phyloP scores from a whole-genome alignment of 2,797 vertebrate genomes.

The Spea hammondii region DNA sequence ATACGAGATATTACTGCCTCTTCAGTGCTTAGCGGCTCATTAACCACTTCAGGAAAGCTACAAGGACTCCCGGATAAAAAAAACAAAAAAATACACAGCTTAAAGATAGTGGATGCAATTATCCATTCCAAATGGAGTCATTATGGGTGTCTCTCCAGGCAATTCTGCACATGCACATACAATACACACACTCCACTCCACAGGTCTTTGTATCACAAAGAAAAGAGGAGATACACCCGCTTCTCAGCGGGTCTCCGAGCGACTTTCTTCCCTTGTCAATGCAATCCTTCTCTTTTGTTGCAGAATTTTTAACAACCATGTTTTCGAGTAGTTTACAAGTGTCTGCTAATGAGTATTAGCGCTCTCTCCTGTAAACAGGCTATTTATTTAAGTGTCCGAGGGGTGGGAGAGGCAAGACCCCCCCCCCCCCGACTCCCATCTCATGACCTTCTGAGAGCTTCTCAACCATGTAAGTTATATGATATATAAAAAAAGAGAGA shows the following conservation, averaged over 20 bases:
- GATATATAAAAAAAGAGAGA: slow-evolving; percentile 29
- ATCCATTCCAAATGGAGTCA: slow-evolving; percentile 52
- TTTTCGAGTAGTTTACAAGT: slow-evolving; percentile 57
- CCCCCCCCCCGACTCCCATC: neutral
- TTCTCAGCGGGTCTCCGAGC: slow-evolving; percentile 10
- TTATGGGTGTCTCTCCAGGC: slow-evolving; percentile 44
- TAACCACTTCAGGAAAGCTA: slow-evolving; percentile 52
- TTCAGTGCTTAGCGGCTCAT: slow-evolving; percentile 44
- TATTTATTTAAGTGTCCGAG: slow-evolving; percentile 12
- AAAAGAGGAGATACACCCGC: slow-evolving; percentile 41
- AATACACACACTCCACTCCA: neutral
- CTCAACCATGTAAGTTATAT: slow-evolving; percentile 1
- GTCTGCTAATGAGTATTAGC: slow-evolving; percentile 52
- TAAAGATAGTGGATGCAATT: slow-evolving; percentile 8
- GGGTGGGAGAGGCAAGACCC: slow-evolving; percentile 1
- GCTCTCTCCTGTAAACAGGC: slow-evolving; percentile 55
- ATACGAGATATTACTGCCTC: slow-evolving; percentile 50
- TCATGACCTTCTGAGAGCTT: slow-evolving; percentile 46
- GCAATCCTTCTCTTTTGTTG: slow-evolving; percentile 46
- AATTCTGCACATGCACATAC: slow-evolving; percentile 36
- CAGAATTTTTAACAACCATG: slow-evolving; percentile 48
- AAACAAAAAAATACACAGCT: slow-evolving; percentile 53
- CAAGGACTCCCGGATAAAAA: slow-evolving; percentile 42
- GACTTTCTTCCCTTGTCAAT: slow-evolving; percentile 11
- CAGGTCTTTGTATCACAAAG: slow-evolving; percentile 4